Conservation (phyloP, 2,113 vertebrate genomes). For the Cyphomyrus discorhynchus region DNA sequence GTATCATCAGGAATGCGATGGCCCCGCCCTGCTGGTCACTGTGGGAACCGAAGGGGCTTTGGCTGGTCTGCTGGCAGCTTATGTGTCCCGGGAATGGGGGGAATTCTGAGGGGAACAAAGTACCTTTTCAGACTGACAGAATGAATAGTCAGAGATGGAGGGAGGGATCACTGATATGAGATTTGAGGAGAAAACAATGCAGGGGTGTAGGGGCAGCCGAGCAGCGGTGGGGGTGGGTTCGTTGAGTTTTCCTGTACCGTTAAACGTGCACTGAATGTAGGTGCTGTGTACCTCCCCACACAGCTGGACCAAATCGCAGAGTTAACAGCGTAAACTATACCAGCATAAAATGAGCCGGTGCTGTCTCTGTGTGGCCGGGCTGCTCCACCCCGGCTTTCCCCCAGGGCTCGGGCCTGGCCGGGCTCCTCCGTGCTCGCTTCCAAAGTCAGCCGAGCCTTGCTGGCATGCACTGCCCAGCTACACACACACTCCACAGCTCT, state of each 20-base stretch:
- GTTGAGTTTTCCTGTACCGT: background rate
- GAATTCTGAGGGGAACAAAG: slow-evolving; percentile 9
- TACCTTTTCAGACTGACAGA: background rate
- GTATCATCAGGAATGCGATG: background rate
- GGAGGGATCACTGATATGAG: background rate
- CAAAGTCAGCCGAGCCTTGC: background rate
- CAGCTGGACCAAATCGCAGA: background rate
- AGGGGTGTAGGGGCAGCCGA: background rate
- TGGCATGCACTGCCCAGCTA: background rate
- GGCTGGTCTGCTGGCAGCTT: background rate
- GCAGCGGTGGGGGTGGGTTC: background rate
- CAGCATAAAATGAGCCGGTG: background rate
- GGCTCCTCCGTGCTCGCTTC: background rate
- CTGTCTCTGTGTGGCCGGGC: background rate
- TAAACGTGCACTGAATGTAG: background rate
- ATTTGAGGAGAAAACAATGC: background rate
- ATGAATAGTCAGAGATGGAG: background rate
- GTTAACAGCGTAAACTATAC: background rate
- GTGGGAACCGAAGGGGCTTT: background rate
- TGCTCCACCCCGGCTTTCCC: background rate
- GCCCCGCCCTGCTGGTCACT: background rate
- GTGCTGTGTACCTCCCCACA: background rate
- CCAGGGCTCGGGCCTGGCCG: background rate
- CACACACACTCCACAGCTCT: background rate
- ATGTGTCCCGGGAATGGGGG: background rate